Percentiles rank a stretch among this genome's conserved stretches.
Evolutionary conservation across 2,797 vertebrate genomes (phyloP).

Genomic region (Acropternis orthonyx): DNA sequence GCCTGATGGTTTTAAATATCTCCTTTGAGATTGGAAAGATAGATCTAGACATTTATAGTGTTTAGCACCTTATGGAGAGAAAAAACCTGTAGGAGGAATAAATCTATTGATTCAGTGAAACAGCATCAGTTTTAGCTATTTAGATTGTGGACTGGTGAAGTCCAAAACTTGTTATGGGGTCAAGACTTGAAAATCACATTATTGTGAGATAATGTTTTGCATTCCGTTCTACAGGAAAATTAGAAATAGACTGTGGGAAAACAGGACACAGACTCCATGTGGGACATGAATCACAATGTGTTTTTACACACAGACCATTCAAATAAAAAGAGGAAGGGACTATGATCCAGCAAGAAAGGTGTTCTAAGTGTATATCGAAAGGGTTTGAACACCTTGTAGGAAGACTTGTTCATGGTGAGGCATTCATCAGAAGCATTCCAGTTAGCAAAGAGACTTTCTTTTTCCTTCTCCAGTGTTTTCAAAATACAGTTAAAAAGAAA

Average conservation of each 20-base stretch:
- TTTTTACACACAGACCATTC: neutral
- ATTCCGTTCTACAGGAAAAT: neutral
- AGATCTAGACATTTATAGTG: neutral
- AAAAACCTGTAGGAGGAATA: neutral
- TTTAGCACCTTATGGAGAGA: neutral
- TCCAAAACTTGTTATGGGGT: neutral
- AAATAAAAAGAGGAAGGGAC: neutral
- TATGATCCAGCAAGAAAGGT: neutral
- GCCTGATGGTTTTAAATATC: neutral
- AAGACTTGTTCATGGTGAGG: neutral
- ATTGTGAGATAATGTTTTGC: neutral
- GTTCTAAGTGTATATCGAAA: neutral
- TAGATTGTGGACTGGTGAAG: neutral
- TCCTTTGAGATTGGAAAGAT: neutral
- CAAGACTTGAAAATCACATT: neutral
- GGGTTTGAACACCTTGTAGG: neutral
- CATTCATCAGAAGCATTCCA: neutral
- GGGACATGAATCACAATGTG: neutral
- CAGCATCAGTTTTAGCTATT: neutral
- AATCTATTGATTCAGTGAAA: neutral
- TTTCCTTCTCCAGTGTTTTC: neutral
- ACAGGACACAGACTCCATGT: neutral
- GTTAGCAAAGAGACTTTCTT: neutral
- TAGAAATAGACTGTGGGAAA: neutral
- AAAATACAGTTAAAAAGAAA: neutral